A percentile compares a stretch with the other conserved stretches of the same genome.
phyloP scores from a whole-genome alignment of 2,888 invertebrate genomes.

The Temnothorax ravouxi region DNA sequence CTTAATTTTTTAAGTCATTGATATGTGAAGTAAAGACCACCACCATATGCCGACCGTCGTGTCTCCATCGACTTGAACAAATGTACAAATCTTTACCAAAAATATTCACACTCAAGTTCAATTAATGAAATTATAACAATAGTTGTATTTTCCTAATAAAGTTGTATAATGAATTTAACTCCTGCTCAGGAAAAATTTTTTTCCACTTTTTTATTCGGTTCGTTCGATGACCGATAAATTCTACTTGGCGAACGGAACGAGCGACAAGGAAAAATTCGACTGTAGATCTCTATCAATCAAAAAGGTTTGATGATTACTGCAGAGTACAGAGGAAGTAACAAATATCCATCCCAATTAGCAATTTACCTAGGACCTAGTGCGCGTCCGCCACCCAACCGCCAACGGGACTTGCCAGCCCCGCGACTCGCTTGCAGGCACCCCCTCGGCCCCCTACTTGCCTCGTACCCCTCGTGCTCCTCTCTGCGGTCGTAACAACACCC shows the following conservation, averaged over 20 bases:
- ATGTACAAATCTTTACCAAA: neutral
- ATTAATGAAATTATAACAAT: neutral
- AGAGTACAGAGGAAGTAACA: constrained; percentile 24
- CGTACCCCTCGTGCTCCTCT: constrained; percentile 28
- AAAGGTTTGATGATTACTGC: neutral
- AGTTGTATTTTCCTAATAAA: neutral
- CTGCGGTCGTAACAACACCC: constrained; percentile 54
- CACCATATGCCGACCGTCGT: neutral
- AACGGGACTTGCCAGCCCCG: constrained; percentile 45
- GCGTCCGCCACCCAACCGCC: constrained; percentile 70
- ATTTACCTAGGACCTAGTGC: constrained; percentile 45
- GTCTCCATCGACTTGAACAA: neutral
- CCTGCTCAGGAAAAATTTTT: neutral
- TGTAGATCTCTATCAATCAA: neutral
- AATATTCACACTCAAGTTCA: neutral
- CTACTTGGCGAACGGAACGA: neutral
- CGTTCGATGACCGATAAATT: neutral
- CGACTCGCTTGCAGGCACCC: constrained; percentile 53
- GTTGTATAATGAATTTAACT: neutral
- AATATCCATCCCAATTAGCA: constrained; percentile 48
- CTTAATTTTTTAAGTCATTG: neutral
- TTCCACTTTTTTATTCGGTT: neutral
- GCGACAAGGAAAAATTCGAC: neutral
- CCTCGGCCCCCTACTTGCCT: constrained; percentile 26
- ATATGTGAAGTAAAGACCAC: too few species aligned